Base-by-base conservation (phyloP, 64 coral and sea anemone species). In the Anthopleura sola region DNA sequence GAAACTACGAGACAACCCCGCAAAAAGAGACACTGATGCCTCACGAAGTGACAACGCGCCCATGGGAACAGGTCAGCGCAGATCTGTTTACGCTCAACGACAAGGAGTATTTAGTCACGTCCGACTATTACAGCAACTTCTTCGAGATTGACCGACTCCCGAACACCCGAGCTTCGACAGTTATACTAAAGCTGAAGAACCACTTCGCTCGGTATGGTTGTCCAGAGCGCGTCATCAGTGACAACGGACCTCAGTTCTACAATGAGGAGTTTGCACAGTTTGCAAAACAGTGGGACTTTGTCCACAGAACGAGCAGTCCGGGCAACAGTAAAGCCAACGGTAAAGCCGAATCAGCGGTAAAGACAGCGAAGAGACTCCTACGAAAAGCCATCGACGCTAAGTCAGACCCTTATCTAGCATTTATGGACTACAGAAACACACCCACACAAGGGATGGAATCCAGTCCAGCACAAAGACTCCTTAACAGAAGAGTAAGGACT, bases 241-340 rank as follows among this genome's bases (percentile, higher is more conserved):
- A 88, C 24, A 85, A 68, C 71, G 91, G 91, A 5, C 55, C 91
- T 19, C 91, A 93, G 49, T 93, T 85, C 66, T 18, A 17, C 31
- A 84, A 86, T 24, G 53, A 58, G 19, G 75, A 88, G 31, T 88
- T 93, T 7, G 40, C 66, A 19, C 60, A 60, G 60, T 80, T 93
- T 39, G 83, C 82, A 66, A 68, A 64, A 37, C 46, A 49, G 11
- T 85, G 91, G 91, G 55, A 77, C 66, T 84, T 85, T 69, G 91
- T 88, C 9, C 81, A 84, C 81, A 46, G 5, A 5, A 87, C 91
- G 14, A 46, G 69, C 51, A 88, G 81, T 20, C 86, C 54, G 7
- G 81, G 58, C 15, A 49, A 93, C 86, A 80, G 55, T 34, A 80
- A 93, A 37, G 82, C 86, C 24, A 92, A 92, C 13, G 91, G 91